These are phyloP conservation scores for Myanophis thanlyinensis DNA, from an alignment of 2,113 vertebrate species.

Conservation along the genomic window DNA sequence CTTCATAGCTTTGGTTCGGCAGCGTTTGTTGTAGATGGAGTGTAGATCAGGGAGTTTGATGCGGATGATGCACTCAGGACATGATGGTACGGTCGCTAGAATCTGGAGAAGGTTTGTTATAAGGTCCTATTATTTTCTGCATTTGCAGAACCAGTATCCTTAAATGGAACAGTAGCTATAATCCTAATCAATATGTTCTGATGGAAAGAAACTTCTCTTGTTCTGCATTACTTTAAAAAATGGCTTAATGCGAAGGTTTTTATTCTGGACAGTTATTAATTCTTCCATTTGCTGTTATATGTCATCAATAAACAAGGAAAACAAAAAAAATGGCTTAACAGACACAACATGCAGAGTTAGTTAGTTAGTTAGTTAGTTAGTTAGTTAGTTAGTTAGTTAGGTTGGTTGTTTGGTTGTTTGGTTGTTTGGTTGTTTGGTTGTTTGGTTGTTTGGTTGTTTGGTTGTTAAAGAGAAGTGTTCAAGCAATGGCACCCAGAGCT, in stretches of 20 bases:
- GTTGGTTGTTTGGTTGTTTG: too few relatives aligned
- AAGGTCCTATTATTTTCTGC: background rate
- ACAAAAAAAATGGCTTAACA: background rate
- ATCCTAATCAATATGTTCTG: background rate
- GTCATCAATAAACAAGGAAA: constrained; percentile 47
- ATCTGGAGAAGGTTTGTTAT: background rate
- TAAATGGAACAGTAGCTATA: background rate
- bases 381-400: too few relatives aligned
- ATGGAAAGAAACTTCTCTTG: background rate
- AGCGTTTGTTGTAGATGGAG: too few relatives aligned
- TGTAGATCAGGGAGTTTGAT: too few relatives aligned
- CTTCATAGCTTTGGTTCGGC: too few relatives aligned
- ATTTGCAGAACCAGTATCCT: background rate
- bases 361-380: too few relatives aligned
- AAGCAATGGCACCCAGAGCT: background rate
- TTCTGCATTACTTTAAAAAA: background rate
- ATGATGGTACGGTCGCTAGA: background rate
- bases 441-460: too few relatives aligned
- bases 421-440: too few relatives aligned
- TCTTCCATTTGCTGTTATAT: constrained; percentile 38
- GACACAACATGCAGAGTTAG: background rate
- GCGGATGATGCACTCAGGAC: too few relatives aligned
- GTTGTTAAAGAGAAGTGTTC: too few relatives aligned
- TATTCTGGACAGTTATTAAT: constrained; percentile 33
- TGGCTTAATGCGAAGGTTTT: constrained; percentile 45